These are phyloP conservation scores for Drosophila paranaensis DNA, from an alignment of 2,888 invertebrate species.

Conservation along the genomic window DNA sequence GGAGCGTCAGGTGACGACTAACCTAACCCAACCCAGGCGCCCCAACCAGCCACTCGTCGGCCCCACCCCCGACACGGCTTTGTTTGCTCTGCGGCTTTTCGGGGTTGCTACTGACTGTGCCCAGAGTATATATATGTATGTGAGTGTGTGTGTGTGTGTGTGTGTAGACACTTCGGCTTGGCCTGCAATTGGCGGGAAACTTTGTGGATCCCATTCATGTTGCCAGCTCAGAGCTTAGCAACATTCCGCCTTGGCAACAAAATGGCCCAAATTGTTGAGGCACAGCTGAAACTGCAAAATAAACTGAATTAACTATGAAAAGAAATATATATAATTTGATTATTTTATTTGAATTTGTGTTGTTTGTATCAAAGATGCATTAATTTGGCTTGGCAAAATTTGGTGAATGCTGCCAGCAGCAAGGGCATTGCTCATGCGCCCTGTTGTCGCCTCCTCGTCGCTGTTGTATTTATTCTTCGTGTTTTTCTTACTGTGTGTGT, in stretches of 20 bases:
- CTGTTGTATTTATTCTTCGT: slow-evolving; percentile 52
- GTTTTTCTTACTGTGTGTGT: slow-evolving; percentile 55
- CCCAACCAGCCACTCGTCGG: slow-evolving; percentile 26
- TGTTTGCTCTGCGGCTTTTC: slow-evolving; percentile 75
- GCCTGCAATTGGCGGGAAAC: slow-evolving; percentile 81
- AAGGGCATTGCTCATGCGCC: slow-evolving; percentile 73
- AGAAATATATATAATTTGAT: too few species aligned
- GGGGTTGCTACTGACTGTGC: slow-evolving; percentile 60
- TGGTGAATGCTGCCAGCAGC: slow-evolving; percentile 57
- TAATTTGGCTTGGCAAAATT: slow-evolving; percentile 57
- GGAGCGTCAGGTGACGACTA: slow-evolving; percentile 57
- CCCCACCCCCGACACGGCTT: slow-evolving; percentile 4
- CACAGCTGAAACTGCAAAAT: too few species aligned
- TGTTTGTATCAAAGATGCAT: background rate
- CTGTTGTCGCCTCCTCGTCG: slow-evolving; percentile 57
- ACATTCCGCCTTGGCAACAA: slow-evolving; percentile 27
- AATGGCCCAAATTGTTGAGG: too few species aligned
- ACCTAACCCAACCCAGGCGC: slow-evolving; percentile 36
- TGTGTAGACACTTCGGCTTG: slow-evolving; percentile 76
- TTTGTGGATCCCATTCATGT: slow-evolving; percentile 69
- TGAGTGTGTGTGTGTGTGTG: slow-evolving; percentile 38
- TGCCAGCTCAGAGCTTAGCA: slow-evolving; percentile 37
- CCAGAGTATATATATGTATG: slow-evolving; percentile 13
- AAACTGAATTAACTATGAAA: too few species aligned
- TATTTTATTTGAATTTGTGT: background rate